phyloP scores from a whole-genome alignment of 2,797 vertebrate species.

The Propithecus deckenii region DNA sequence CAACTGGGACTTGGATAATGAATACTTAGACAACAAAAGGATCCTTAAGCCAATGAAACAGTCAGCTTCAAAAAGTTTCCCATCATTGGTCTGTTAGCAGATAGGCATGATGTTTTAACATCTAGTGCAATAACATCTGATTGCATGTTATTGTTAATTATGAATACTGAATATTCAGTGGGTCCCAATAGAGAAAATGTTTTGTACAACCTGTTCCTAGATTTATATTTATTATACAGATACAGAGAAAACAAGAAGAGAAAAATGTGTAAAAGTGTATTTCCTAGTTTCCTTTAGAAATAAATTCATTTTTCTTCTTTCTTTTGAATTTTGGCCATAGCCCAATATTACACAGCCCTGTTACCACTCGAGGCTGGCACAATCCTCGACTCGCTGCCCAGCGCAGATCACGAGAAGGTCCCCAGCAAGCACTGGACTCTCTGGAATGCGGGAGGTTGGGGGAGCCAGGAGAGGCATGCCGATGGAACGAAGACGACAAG shows the following conservation, averaged over 20 bases:
- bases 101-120: not conserved
- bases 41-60: not conserved
- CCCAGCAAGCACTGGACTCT: not conserved
- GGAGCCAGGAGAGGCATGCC: not conserved
- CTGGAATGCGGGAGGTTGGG: not conserved
- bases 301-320: not conserved
- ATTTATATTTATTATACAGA: not conserved
- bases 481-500: not conserved
- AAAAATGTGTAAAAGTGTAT: not conserved
- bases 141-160: not conserved
- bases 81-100: not conserved
- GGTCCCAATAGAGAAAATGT: not conserved
- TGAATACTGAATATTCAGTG: not conserved
- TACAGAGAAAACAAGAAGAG: not conserved
- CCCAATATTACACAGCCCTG: not conserved
- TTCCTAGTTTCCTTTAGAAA: constrained; percentile 28
- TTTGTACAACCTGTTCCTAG: not conserved
- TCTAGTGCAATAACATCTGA: not conserved
- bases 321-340: not conserved
- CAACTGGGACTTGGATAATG: not conserved
- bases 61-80: constrained; percentile 9
- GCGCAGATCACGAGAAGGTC: not conserved
- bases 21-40: not conserved
- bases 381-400: not conserved
- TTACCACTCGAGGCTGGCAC: not conserved